Percentiles rank a stretch among this genome's conserved stretches.
Evolutionary conservation across 1,140 invertebrate species (phyloP).

Genomic region (Brachionus rubens): DNA sequence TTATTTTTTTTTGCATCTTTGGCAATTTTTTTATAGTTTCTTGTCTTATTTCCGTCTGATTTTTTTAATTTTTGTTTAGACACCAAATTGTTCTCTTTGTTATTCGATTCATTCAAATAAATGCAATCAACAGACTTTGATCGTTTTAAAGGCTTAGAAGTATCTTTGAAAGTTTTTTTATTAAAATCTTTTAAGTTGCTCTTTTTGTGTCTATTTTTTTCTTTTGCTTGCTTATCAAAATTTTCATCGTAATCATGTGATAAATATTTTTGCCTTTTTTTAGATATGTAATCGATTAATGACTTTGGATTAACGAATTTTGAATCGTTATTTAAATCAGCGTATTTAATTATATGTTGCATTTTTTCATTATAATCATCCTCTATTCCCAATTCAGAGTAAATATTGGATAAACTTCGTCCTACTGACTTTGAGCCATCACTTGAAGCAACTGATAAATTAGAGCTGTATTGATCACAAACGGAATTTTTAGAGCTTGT

Average conservation of each 20-base stretch:
- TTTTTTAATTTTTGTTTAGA: not conserved
- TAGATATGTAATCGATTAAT: conserved; percentile 7
- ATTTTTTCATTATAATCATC: conserved; percentile 36
- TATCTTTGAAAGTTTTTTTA: not conserved
- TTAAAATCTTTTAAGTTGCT: not conserved
- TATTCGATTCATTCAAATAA: not conserved
- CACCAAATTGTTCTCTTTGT: not conserved
- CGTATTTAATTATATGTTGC: not conserved
- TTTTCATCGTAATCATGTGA: conserved; percentile 3
- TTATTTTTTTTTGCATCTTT: conserved; percentile 1
- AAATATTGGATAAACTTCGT: conserved; percentile 2
- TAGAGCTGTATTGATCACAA: not conserved
- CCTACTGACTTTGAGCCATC: not conserved
- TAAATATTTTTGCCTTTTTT: conserved; percentile 32
- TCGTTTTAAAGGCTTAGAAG: not conserved
- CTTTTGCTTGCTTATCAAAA: not conserved
- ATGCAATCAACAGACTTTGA: conserved; percentile 3
- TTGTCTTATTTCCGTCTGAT: not conserved
- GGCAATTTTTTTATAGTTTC: conserved; percentile 29
- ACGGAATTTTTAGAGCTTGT: not conserved
- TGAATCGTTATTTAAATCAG: conserved; percentile 12
- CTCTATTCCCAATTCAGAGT: not conserved
- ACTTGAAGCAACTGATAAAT: not conserved
- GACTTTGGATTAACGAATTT: not conserved
- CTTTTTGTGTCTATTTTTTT: not conserved